A percentile compares a stretch with the other conserved stretches of the same genome.
Evolutionary conservation across 37 sponge, comb jelly and placozoan genomes (phyloP).

Genomic region (Theonella swinhoei): DNA sequence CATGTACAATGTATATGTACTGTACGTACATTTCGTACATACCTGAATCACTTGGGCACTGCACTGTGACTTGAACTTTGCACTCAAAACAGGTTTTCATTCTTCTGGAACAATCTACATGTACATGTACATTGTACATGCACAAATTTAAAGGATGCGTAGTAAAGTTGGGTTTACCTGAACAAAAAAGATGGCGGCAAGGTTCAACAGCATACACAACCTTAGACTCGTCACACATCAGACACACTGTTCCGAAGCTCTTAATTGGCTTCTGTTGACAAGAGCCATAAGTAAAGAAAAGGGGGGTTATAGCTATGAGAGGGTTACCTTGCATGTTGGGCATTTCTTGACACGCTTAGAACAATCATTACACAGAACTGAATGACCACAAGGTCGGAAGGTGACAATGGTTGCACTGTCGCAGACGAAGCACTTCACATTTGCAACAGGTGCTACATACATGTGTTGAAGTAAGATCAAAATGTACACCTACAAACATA

Average conservation of each 20-base stretch:
- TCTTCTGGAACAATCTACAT: too few relatives aligned
- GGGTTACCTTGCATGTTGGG: neutral
- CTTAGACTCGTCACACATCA: conserved; percentile 8
- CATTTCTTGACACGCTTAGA: too few relatives aligned
- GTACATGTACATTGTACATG: too few relatives aligned
- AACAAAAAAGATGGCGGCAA: conserved; percentile 1
- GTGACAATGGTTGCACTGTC: neutral
- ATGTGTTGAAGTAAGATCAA: neutral
- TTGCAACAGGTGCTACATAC: neutral
- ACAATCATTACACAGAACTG: neutral
- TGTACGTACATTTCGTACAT: too few relatives aligned
- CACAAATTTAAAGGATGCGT: too few relatives aligned
- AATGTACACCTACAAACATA: neutral
- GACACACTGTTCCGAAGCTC: neutral
- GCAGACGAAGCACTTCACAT: neutral
- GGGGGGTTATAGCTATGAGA: neutral
- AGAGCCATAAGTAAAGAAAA: neutral
- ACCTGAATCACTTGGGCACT: too few relatives aligned
- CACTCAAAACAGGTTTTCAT: too few relatives aligned
- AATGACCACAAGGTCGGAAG: conserved; percentile 7
- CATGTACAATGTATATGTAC: too few relatives aligned
- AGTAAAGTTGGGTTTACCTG: too few relatives aligned
- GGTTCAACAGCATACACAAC: neutral
- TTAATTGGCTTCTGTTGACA: neutral
- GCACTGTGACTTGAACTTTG: too few relatives aligned